Evolutionary conservation across 2,888 invertebrate species (phyloP), one percentile per base, ranked within the genome.

Genomic region (Electrophaes corylata): DNA sequence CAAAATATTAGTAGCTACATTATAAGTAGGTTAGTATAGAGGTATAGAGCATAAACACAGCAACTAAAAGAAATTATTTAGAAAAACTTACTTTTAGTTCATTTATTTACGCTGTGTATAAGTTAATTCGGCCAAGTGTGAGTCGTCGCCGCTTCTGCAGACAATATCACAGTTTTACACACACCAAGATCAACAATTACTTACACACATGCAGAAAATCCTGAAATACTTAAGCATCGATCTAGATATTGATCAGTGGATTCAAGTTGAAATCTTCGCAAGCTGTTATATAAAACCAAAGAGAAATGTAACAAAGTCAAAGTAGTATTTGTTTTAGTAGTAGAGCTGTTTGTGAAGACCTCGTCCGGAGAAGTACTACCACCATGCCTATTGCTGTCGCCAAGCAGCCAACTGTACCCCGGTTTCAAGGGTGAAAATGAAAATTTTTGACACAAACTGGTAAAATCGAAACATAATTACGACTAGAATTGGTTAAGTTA

Each of bases 71-170:
- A 20, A 39, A 49, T 44, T 44, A 26, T 29, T 10, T 16, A 5
- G 35, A 58, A 64, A 48, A 66, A 83, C 83, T 84, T 84, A 84
- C 83, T 80, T 82, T 84, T 62, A 75, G 72, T 78, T 77, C 78
- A 75, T 75, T 73, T 67, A 72, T 72, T 72, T 71, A 70, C 73
- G 75, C 70, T 75, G 72, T 77, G 75, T 69, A 67, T 68, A 70
- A 64, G 70, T 66, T 75, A 74, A 74, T 71, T 76, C 78, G 72
- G 80, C 81, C 74, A 73, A 77, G 73, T 70, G 73, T 72, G 73
- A 67, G 73, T 70, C 66, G 69, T 72, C 77, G 72, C 81, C 71
- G 73, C 78, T 69, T 83, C 84, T 84, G 84, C 70, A 64, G 78
- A 84, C 82, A 84, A 84, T 78, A 76, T 70, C 73, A 78, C 73